Conservation (phyloP, 92 coral and sea anemone genomes). For the Porites cylindrica region DNA sequence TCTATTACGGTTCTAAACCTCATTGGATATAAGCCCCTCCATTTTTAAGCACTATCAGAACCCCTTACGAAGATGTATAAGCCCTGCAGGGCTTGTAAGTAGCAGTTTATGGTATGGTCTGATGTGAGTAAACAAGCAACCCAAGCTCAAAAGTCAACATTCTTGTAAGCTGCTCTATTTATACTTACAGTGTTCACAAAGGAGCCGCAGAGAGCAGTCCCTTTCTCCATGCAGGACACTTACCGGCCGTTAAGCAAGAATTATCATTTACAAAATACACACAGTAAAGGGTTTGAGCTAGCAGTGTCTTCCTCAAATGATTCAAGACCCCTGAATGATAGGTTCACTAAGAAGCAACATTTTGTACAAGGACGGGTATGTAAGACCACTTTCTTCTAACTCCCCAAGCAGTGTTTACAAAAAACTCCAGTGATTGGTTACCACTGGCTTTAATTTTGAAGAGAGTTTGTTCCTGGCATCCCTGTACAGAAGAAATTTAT, state of each 20-base stretch:
- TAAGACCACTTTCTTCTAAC: not conserved
- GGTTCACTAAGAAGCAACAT: slow-evolving; percentile 84
- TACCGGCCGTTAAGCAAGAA: slow-evolving; percentile 52
- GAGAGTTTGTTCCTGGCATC: too few species aligned
- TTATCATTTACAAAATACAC: slow-evolving; percentile 73
- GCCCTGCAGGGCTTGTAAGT: too few species aligned
- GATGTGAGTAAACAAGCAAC: too few species aligned
- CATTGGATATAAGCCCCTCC: too few species aligned
- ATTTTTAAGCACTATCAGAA: too few species aligned
- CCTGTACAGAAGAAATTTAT: too few species aligned
- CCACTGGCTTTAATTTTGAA: too few species aligned
- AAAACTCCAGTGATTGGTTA: too few species aligned
- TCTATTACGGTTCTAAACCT: too few species aligned
- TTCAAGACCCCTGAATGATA: slow-evolving; percentile 44
- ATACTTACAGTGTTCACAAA: slow-evolving; percentile 71
- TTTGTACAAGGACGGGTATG: slow-evolving; percentile 87
- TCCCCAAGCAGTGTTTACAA: too few species aligned
- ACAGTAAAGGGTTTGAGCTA: slow-evolving; percentile 80
- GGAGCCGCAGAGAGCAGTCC: slow-evolving; percentile 81
- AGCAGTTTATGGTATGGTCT: too few species aligned
- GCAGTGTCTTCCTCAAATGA: slow-evolving; percentile 45
- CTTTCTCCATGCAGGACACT: slow-evolving; percentile 57
- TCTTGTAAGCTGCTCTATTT: not conserved
- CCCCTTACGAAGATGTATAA: too few species aligned
- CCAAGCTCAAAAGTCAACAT: not conserved